Conservation (phyloP, 2,888 invertebrate species). For the Vandiemenella viatica region DNA sequence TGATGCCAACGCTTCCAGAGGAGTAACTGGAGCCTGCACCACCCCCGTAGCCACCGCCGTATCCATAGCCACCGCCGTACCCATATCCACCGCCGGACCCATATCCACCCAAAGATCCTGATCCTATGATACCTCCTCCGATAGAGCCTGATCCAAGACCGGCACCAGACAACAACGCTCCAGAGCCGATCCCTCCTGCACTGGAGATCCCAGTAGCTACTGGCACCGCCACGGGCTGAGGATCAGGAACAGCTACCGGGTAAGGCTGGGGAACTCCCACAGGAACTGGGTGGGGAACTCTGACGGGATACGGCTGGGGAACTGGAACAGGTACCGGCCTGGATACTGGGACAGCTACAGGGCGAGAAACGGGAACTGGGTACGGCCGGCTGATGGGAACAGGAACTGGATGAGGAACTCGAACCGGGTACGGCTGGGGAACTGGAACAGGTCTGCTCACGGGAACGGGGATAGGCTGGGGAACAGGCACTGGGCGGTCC, state of each 20-base stretch:
- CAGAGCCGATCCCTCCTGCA: background rate
- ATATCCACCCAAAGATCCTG: background rate
- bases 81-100: background rate
- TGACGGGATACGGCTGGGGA: slow-evolving; percentile 3
- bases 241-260: background rate
- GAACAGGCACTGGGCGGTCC: background rate
- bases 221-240: background rate
- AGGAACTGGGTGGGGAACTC: slow-evolving; percentile 2
- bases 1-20: no score
- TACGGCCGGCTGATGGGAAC: background rate
- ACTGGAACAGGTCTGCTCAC: slow-evolving; percentile 2
- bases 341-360: background rate
- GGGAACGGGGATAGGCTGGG: no score
- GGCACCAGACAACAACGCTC: background rate
- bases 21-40: no score
- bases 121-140: background rate
- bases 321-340: slow-evolving; percentile 1
- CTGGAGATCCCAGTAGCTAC: no score
- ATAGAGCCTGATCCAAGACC: background rate
- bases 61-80: background rate
- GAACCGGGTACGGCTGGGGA: slow-evolving; percentile 4
- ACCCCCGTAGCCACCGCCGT: background rate
- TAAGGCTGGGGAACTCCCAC: slow-evolving; percentile 4
- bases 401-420: slow-evolving; percentile 1
- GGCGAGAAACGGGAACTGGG: background rate